Evolutionary conservation across 2,888 invertebrate genomes (phyloP).

Genomic region (Eristalinus sepulchralis): DNA sequence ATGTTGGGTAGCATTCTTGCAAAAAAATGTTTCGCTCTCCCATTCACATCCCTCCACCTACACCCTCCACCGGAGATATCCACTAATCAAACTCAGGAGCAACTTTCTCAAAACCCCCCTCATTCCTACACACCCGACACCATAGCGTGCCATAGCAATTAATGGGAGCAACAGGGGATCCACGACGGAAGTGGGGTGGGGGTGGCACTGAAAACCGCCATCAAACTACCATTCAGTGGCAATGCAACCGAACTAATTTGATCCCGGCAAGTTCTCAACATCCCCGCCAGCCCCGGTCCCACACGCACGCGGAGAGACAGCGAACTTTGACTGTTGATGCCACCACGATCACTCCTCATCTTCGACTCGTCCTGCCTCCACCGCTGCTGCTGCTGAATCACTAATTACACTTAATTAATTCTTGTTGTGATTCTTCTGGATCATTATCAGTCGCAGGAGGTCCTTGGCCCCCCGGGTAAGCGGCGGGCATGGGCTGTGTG

Average conservation of each 20-base stretch:
- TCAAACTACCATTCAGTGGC: conserved; percentile 42
- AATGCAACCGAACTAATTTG: conserved; percentile 47
- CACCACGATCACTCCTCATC: neutral
- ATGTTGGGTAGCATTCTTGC: neutral
- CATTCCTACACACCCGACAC: neutral
- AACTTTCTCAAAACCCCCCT: conserved; percentile 17
- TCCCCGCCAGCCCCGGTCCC: neutral
- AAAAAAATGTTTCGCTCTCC: neutral
- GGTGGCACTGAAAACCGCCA: conserved; percentile 20
- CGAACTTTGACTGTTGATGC: neutral
- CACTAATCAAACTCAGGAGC: neutral
- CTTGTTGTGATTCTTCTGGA: conserved; percentile 12
- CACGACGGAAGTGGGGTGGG: neutral
- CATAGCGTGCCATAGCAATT: conserved; percentile 15
- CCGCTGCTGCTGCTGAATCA: conserved; percentile 3
- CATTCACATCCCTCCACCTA: neutral
- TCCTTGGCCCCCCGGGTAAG: neutral
- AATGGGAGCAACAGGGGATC: conserved; percentile 40
- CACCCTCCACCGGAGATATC: neutral
- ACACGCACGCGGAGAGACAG: neutral
- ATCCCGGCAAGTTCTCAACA: conserved; percentile 17
- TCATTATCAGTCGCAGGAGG: conserved; percentile 6
- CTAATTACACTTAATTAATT: conserved; percentile 51
- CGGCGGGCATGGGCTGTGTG: neutral
- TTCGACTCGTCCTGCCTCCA: neutral